Base-by-base conservation (phyloP, 2,113 vertebrate species). In the Numenius arquata region DNA sequence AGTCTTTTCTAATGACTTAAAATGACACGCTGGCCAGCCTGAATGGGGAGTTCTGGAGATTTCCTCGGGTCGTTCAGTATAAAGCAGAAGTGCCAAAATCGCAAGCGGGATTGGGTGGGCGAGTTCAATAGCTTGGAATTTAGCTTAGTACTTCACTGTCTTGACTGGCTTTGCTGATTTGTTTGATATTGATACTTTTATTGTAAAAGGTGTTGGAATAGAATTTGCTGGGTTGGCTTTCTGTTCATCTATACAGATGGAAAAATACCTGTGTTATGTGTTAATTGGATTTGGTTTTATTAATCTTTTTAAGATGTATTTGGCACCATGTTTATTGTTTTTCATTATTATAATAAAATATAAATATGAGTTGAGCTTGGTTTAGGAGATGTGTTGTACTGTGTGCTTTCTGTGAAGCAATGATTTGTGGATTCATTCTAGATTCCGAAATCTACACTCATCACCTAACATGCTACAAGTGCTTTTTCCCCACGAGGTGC, bases 1-100 rank as follows among this genome's bases (percentile, higher is more conserved):
- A 80, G 11, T 77, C 26, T 61, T 95, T 96, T 86, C 59, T 96
- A 67, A 75, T 93, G 8, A 32, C 58, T 73, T 91, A 59, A 89
- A 97, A 91, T 96, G 80, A 58, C 32, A 75, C 68, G 36, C 25
- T 88, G n/a, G 53, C 52, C 45, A 62, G 8, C 55, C 40, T 94
- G 32, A 65, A 48, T 47, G 16, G 6, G 10, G 40, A 74, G 8
- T 38, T 80, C n/a, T 76, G 26, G 26, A 68, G 65, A 18, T 63
- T 85, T 89, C 47, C 65, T 83, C 43, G 90, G 67, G 47, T 93
- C 61, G 34, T 88, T 30, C 53, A n/a, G 40, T 77, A 92, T 92
- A 88, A 87, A 93, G 27, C 36, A 78, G 32, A 88, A 92, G 14
- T 66, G 45, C 48, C 26, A 77, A 59, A 85, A 93, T 82, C 30